Evolutionary conservation across 2,888 invertebrate genomes (phyloP), one percentile per base, ranked within the genome.

Genomic region (Cordilura impudica): DNA sequence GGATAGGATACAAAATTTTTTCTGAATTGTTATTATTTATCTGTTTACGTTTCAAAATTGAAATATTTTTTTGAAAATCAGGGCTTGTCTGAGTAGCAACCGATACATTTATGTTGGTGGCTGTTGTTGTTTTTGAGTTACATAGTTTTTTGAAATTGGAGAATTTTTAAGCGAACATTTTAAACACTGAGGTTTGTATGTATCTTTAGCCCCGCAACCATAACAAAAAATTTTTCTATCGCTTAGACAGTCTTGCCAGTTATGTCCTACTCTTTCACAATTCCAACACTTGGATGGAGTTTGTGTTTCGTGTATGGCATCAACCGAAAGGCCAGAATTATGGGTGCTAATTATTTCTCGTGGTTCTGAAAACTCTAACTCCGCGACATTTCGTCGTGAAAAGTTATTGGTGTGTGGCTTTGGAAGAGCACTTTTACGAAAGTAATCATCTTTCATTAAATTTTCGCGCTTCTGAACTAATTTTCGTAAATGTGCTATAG

Each of bases 181-280:
- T 2, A 1, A 2, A 6, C 69, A 76, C 5, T 76, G 53, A 16
- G 65, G 70, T 2, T 70, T 63, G 26, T 65, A 76, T 1, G 29
- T 31, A 10, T 56, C 16, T 18, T 21, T 53, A 0, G 49, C 10
- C 5, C 61, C 69, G 47, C 69, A 75, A n/a, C 67, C 75, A 21
- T 75, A 75, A 23, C 75, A 69, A 29, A 75, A 75, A 19, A 75
- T 53, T 16, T 53, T 47, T 14, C 69, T 21, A 3, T 29, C 21
- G 14, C 58, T 23, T 6, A 77, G 4, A n/a, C 71, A 71, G n/a
- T 77, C 71, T 16, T 54, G 16, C 53, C 60, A 77, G 2, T 49
- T 18, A 18, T 76, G 71, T 4, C 71, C 75, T 6, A 31, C 16
- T 3, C n/a, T 5, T 3, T 21, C 21, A 31, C 70, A 76, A 21